Percentiles rank a stretch among this genome's conserved stretches.
These are phyloP conservation scores for Bombus turneri DNA, from an alignment of 1,140 invertebrate genomes.

Conservation along the genomic window DNA sequence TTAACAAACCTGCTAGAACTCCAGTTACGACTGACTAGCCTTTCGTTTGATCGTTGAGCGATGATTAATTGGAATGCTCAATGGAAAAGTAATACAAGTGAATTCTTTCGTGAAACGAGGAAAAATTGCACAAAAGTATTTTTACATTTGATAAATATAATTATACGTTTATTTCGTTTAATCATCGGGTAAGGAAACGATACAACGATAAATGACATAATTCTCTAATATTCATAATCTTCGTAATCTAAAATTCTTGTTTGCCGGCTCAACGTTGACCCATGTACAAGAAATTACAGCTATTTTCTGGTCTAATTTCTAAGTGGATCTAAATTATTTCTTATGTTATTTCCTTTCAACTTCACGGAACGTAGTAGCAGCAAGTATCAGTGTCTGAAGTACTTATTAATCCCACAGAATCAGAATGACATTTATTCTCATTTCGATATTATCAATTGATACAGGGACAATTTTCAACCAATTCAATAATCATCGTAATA, in stretches of 20 bases:
- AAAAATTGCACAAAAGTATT: neutral
- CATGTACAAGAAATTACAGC: neutral
- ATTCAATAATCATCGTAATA: neutral
- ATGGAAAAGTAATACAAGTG: neutral
- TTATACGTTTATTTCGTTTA: neutral
- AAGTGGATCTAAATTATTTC: neutral
- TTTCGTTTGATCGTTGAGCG: neutral
- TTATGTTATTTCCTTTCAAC: neutral
- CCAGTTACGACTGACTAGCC: neutral
- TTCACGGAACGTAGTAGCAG: neutral
- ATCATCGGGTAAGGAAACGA: too few species aligned
- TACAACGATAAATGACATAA: too few species aligned
- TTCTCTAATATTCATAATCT: too few species aligned
- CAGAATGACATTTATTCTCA: neutral
- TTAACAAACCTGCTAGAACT: constrained; percentile 19
- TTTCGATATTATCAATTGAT: neutral
- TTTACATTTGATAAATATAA: neutral
- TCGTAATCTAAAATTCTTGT: too few species aligned
- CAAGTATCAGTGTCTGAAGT: neutral
- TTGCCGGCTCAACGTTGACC: too few species aligned
- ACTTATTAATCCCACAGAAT: neutral
- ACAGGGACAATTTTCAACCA: neutral
- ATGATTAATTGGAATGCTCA: neutral
- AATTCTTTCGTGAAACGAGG: neutral
- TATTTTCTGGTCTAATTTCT: constrained; percentile 19